Percentiles rank a stretch among this genome's conserved stretches.
These are phyloP conservation scores for Microcebus tavaratra DNA, from an alignment of 2,113 vertebrate species.

Conservation along the genomic window DNA sequence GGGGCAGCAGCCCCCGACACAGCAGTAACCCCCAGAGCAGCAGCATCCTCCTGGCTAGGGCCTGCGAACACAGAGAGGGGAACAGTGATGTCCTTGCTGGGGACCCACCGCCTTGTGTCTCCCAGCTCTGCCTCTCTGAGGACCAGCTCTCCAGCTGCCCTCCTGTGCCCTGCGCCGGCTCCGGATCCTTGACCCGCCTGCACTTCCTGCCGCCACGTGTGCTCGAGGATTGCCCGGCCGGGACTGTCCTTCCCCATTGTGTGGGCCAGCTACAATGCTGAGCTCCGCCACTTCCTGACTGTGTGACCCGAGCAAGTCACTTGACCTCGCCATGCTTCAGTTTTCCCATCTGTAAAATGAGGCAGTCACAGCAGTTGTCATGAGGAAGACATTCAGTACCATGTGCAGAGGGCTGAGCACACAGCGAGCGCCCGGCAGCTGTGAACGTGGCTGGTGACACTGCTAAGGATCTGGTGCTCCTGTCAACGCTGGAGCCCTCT, in stretches of 20 bases:
- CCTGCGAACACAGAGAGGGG: neutral
- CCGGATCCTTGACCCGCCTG: neutral
- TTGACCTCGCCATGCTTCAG: neutral
- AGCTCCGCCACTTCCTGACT: neutral
- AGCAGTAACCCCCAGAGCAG: conserved; percentile 32
- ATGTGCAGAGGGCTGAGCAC: neutral
- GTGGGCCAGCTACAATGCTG: neutral
- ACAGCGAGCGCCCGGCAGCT: neutral
- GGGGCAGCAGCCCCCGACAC: conserved; percentile 37
- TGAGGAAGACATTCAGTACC: neutral
- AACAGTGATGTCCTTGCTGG: neutral
- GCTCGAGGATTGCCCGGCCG: neutral
- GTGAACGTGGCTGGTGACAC: fast-evolving
- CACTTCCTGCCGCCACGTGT: too few species aligned
- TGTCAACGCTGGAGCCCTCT: neutral
- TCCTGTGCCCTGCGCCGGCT: neutral
- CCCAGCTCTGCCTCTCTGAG: neutral
- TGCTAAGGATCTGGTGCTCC: neutral
- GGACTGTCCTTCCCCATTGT: neutral
- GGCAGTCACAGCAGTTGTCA: too few species aligned
- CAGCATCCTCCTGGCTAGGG: conserved; percentile 28
- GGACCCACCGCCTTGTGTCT: too few species aligned
- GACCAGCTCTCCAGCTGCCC: neutral
- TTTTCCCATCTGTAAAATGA: neutral
- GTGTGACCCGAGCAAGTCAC: neutral